Percentiles rank a stretch among this genome's conserved stretches.
These are phyloP conservation scores for Coccyzus lansbergi DNA, from an alignment of 2,797 vertebrate species.

Conservation along the genomic window DNA sequence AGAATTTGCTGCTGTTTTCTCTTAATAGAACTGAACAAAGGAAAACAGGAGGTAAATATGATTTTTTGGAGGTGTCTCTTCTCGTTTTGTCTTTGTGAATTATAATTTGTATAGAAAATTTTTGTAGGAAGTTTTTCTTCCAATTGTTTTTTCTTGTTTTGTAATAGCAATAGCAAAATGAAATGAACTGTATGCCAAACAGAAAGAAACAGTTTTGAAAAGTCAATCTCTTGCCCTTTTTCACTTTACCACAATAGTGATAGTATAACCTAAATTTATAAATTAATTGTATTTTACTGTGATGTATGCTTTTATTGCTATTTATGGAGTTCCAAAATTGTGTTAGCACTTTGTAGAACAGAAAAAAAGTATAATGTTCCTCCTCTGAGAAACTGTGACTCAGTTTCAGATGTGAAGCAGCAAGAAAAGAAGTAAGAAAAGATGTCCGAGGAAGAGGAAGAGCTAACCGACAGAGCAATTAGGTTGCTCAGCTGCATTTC, in stretches of 20 bases:
- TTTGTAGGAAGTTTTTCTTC: neutral
- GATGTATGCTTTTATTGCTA: neutral
- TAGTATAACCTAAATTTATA: neutral
- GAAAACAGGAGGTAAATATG: neutral
- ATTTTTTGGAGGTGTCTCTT: neutral
- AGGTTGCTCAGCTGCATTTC: neutral
- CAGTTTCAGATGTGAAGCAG: neutral
- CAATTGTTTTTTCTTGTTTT: neutral
- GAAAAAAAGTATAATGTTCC: neutral
- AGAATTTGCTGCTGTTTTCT: neutral
- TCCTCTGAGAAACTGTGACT: neutral
- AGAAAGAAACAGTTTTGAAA: neutral
- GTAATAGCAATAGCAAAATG: neutral
- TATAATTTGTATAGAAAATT: neutral
- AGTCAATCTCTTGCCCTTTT: neutral
- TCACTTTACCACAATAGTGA: neutral
- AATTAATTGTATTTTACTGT: neutral
- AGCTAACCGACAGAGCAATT: neutral
- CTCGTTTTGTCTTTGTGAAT: neutral
- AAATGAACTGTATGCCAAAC: neutral
- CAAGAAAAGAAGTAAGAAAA: neutral
- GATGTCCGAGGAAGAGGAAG: neutral
- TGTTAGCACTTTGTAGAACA: neutral
- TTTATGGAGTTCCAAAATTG: neutral
- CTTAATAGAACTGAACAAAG: neutral